phyloP scores from a whole-genome alignment of 1,140 invertebrate genomes.

The Vanessa atalanta region DNA sequence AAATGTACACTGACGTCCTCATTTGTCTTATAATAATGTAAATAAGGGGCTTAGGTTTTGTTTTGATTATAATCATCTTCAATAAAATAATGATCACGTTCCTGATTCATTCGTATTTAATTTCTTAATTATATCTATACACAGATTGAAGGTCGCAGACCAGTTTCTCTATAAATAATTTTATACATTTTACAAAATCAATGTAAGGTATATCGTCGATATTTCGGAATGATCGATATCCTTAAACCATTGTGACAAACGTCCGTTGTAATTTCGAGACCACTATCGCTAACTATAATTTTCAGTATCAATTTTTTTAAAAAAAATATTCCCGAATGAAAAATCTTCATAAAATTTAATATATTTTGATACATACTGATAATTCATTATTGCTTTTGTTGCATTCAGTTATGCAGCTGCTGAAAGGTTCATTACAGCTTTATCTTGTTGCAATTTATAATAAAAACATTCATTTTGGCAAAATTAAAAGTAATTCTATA shows the following conservation, averaged over 20 bases:
- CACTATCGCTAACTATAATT: background rate
- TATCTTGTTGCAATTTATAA: background rate
- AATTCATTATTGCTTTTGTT: background rate
- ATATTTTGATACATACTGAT: background rate
- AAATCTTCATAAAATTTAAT: background rate
- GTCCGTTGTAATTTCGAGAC: background rate
- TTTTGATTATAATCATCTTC: background rate
- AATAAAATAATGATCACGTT: constrained; percentile 1
- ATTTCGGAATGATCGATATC: background rate
- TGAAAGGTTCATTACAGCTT: background rate
- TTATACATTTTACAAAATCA: background rate
- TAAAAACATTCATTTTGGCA: background rate
- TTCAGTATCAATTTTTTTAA: background rate
- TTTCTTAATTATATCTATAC: constrained; percentile 3
- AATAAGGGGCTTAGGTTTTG: background rate
- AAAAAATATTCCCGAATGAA: background rate
- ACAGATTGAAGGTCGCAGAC: background rate
- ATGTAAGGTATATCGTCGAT: background rate
- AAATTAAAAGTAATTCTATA: too few species aligned
- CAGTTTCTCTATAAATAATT: background rate
- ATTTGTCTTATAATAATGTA: background rate
- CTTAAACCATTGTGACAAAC: background rate
- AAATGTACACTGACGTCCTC: background rate
- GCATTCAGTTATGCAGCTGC: background rate
- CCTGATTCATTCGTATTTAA: background rate